Percentiles rank a stretch among this genome's conserved stretches.
phyloP scores from a whole-genome alignment of 2,113 vertebrate genomes.

The Climacteris rufus region DNA sequence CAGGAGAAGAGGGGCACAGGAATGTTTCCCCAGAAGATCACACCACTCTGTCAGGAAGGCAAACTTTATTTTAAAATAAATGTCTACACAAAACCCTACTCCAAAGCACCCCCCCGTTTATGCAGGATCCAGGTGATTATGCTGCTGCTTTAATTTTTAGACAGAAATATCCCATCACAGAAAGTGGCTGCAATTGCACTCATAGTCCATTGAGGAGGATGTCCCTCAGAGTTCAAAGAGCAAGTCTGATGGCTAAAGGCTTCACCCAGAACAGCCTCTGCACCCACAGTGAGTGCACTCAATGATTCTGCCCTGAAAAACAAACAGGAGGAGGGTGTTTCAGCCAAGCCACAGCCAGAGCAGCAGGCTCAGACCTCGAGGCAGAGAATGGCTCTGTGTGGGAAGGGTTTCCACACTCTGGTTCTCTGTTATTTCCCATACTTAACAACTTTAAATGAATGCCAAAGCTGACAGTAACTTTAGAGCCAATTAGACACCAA shows the following conservation, averaged over 20 bases:
- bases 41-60: not conserved
- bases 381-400: accelerated
- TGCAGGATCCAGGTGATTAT: not conserved
- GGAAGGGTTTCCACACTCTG: not conserved
- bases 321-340: not conserved
- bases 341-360: not conserved
- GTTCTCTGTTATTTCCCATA: not conserved
- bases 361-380: accelerated
- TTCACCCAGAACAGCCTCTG: slow-evolving; percentile 92
- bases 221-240: not conserved
- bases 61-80: slow-evolving; percentile 63
- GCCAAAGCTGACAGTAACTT: not conserved
- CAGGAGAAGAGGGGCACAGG: not conserved
- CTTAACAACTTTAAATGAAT: not conserved
- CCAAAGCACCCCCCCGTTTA: not conserved
- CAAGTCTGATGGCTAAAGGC: not conserved
- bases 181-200: not conserved
- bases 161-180: not conserved
- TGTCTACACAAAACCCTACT: not conserved
- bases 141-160: not conserved
- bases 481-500: not conserved
- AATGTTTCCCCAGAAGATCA: not conserved
- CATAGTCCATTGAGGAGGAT: not conserved
- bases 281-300: slow-evolving; percentile 98
- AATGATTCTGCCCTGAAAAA: slow-evolving; percentile 90